Conservation (phyloP, 2,113 vertebrate species). For the Cyanoderma ruficeps region DNA sequence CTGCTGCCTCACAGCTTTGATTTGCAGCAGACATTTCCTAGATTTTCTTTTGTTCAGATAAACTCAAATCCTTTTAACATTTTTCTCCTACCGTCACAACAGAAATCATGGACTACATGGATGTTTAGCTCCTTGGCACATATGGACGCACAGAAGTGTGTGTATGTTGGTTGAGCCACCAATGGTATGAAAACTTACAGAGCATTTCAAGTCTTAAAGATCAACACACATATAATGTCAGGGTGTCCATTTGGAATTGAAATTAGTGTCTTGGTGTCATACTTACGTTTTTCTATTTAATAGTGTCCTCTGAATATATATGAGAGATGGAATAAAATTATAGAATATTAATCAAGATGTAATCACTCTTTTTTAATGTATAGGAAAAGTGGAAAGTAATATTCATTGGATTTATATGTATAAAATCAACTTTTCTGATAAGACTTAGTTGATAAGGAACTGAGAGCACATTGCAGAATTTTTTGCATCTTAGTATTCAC, state of each 20-base stretch:
- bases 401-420: neutral
- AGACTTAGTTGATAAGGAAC: neutral
- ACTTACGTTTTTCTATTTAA: neutral
- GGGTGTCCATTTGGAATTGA: neutral
- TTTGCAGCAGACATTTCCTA: neutral
- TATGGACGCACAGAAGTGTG: accelerated
- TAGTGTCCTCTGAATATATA: neutral
- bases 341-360: neutral
- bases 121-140: neutral
- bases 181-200: neutral
- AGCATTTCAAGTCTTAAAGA: neutral
- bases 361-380: neutral
- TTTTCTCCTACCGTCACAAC: neutral
- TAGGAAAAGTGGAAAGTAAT: neutral
- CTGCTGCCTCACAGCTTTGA: accelerated
- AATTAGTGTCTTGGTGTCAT: neutral
- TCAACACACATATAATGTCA: neutral
- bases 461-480: neutral
- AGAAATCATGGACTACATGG: neutral
- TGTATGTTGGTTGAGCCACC: neutral
- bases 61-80: neutral
- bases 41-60: neutral
- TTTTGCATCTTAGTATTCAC: neutral
- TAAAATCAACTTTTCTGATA: neutral
- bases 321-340: neutral